These are phyloP conservation scores for Barnardius zonarius DNA, from an alignment of 2,113 vertebrate genomes.

Conservation along the genomic window DNA sequence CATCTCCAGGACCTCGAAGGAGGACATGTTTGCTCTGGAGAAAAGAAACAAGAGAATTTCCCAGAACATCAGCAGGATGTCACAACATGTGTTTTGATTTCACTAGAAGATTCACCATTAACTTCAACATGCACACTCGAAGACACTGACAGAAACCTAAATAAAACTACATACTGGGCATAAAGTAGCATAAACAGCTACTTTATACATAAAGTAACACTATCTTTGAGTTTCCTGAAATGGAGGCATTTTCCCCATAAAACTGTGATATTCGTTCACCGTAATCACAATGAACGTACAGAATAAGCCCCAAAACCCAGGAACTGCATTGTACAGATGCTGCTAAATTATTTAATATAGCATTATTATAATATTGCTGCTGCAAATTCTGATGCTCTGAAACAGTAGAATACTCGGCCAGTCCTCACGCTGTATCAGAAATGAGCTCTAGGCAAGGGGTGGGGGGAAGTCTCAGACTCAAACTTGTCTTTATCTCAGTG, in stretches of 20 bases:
- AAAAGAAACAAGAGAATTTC: neutral
- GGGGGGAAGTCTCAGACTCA: neutral
- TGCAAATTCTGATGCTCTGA: neutral
- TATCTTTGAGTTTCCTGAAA: neutral
- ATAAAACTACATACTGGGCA: neutral
- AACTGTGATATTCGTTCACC: neutral
- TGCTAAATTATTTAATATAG: conserved; percentile 51
- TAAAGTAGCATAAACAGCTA: neutral
- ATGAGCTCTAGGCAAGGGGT: neutral
- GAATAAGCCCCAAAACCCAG: neutral
- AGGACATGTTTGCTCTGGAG: conserved; percentile 78
- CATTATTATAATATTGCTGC: conserved; percentile 37
- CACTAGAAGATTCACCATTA: neutral
- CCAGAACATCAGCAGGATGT: neutral
- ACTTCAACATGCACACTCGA: neutral
- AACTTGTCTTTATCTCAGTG: neutral
- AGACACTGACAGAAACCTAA: neutral
- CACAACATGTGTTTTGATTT: neutral
- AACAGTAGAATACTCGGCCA: neutral
- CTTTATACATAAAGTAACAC: neutral
- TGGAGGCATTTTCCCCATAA: neutral
- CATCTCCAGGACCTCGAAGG: conserved; percentile 90
- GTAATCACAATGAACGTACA: neutral
- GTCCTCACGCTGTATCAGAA: conserved; percentile 1
- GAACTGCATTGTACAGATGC: conserved; percentile 26